Conservation (phyloP, 2,888 invertebrate species). For the Xanthia togata region DNA sequence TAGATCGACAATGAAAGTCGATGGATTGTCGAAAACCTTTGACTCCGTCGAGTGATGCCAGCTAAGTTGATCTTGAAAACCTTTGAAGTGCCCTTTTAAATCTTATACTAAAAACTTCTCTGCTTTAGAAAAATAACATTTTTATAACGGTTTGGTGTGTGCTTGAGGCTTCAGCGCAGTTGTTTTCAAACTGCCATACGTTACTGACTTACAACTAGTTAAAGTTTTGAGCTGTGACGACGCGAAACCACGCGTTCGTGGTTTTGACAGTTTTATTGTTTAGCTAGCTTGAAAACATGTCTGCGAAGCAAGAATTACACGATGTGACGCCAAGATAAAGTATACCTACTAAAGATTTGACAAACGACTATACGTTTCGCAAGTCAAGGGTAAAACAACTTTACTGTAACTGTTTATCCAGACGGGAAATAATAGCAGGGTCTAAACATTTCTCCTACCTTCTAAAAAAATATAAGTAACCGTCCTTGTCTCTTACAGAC, state of each 20-base stretch:
- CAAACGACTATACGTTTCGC: conserved; percentile 8
- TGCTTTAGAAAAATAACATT: conserved; percentile 18
- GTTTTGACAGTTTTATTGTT: conserved; percentile 44
- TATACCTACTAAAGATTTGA: conserved; percentile 22
- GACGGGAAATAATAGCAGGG: not conserved
- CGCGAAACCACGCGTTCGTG: conserved; percentile 20
- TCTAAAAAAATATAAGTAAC: conserved; percentile 8
- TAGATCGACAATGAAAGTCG: conserved; percentile 30
- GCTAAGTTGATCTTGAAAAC: conserved; percentile 40
- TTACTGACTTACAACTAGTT: conserved; percentile 24
- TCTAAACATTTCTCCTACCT: not conserved
- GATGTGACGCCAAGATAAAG: conserved; percentile 18
- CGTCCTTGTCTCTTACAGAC: conserved; percentile 7
- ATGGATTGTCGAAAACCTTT: conserved; percentile 59
- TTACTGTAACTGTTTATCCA: conserved; percentile 9
- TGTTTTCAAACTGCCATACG: conserved; percentile 43
- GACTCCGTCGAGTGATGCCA: conserved; percentile 35
- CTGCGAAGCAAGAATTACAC: conserved; percentile 6
- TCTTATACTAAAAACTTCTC: conserved; percentile 6
- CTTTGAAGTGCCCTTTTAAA: conserved; percentile 39
- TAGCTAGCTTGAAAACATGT: conserved; percentile 19
- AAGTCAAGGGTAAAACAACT: conserved; percentile 7
- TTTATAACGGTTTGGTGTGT: not conserved
- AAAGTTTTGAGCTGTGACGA: conserved; percentile 32
- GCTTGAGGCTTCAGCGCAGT: conserved; percentile 18